These are phyloP conservation scores for Sturnus vulgaris DNA, from an alignment of 2,113 vertebrate genomes.

Conservation along the genomic window DNA sequence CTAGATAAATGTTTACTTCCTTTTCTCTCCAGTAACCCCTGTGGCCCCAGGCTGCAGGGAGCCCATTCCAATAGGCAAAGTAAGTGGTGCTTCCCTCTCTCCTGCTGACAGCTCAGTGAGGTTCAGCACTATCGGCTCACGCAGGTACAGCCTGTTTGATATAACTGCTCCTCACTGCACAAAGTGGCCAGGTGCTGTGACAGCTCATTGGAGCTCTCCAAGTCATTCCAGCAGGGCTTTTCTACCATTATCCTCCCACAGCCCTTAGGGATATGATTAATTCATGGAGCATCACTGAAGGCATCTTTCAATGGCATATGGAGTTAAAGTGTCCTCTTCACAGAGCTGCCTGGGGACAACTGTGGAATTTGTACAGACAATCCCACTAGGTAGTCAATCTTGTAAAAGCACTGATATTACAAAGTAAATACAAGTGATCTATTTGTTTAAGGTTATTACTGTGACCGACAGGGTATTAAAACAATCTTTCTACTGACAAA, in stretches of 20 bases:
- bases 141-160: neutral
- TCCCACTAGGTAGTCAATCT: conserved; percentile 72
- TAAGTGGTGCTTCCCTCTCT: neutral
- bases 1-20: neutral
- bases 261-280: conserved; percentile 65
- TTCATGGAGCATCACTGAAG: conserved; percentile 65
- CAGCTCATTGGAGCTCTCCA: conserved; percentile 42
- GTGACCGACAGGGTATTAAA: conserved; percentile 71
- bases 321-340: conserved; percentile 68
- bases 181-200: conserved; percentile 51
- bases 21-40: neutral
- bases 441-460: conserved; percentile 78
- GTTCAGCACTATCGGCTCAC: neutral
- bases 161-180: conserved; percentile 4
- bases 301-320: conserved; percentile 58
- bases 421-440: conserved; percentile 76
- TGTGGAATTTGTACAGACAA: conserved; percentile 73
- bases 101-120: neutral
- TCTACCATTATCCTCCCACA: conserved; percentile 55
- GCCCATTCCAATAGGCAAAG: neutral
- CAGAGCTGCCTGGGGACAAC: conserved; percentile 64
- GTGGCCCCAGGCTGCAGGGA: neutral
- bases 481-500: conserved; percentile 70
- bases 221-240: neutral
- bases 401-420: conserved; percentile 75